Conservation (phyloP, 2,888 invertebrate species). For the Dryocosmus kuriphilus region DNA sequence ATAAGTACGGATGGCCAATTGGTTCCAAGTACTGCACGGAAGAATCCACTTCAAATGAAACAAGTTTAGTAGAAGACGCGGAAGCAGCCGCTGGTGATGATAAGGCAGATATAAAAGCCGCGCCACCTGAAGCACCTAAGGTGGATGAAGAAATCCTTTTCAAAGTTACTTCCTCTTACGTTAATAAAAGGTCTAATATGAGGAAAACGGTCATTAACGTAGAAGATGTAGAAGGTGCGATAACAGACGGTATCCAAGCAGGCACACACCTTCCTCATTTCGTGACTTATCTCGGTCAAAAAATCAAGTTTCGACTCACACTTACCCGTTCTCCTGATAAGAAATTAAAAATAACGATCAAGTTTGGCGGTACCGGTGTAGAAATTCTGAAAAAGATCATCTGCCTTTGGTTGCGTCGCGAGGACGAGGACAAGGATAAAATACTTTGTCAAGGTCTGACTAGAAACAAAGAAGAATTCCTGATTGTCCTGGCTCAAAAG, state of each 20-base stretch:
- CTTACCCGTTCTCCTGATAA: background rate
- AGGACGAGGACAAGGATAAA: constrained; percentile 33
- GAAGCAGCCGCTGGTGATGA: background rate
- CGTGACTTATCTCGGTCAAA: constrained; percentile 12
- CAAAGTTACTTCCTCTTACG: constrained; percentile 1
- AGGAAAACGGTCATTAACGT: constrained; percentile 6
- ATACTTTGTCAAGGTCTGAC: constrained; percentile 12
- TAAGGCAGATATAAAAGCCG: background rate
- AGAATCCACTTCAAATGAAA: background rate
- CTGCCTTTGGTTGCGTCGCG: constrained; percentile 19
- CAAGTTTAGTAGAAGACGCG: background rate
- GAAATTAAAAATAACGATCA: constrained; percentile 14
- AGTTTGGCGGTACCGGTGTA: constrained; percentile 20
- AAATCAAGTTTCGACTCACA: constrained; percentile 18
- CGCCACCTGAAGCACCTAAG: background rate
- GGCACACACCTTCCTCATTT: constrained; percentile 31
- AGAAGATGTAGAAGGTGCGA: constrained; percentile 31
- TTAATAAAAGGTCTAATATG: constrained; percentile 12
- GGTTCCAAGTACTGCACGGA: constrained; percentile 19
- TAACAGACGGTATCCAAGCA: constrained; percentile 14
- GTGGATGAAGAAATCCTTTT: constrained; percentile 25
- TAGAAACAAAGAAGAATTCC: background rate
- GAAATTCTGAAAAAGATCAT: constrained; percentile 13
- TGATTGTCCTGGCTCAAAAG: constrained; percentile 33
- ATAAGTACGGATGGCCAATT: constrained; percentile 30